Percentiles rank a stretch among this genome's conserved stretches.
Evolutionary conservation across 2,797 vertebrate species (phyloP).

Genomic region (Coranthus polyacanthus): DNA sequence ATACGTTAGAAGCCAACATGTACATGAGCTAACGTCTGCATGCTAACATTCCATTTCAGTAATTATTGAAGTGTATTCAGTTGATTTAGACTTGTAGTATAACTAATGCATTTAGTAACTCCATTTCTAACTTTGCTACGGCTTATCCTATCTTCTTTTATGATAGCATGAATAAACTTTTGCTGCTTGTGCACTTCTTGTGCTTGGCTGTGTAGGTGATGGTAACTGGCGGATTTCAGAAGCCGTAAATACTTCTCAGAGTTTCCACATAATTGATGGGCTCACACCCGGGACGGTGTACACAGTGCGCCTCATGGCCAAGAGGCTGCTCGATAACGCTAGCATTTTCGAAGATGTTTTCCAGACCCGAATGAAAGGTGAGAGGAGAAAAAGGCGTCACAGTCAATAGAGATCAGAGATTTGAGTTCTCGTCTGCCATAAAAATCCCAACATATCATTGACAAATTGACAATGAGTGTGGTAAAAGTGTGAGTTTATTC

Average conservation of each 20-base stretch:
- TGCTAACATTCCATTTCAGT: constrained; percentile 24
- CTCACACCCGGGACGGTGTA: constrained; percentile 90
- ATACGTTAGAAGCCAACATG: constrained; percentile 13
- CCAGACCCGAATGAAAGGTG: constrained; percentile 93
- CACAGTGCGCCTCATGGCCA: constrained; percentile 91
- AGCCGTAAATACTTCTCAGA: constrained; percentile 90
- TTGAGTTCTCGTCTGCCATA: constrained; percentile 8
- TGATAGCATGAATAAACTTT: constrained; percentile 33
- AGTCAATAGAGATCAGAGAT: constrained; percentile 42
- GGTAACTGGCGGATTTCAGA: constrained; percentile 89
- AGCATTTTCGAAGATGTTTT: constrained; percentile 97
- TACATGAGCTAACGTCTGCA: constrained; percentile 4
- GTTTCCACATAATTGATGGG: constrained; percentile 89
- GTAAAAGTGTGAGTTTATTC: constrained; percentile 28
- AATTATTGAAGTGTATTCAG: no score
- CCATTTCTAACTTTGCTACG: constrained; percentile 5
- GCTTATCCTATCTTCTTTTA: constrained; percentile 15
- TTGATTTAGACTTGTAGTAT: constrained; percentile 15
- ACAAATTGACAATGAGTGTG: constrained; percentile 14
- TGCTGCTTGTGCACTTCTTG: constrained; percentile 74
- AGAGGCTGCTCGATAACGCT: constrained; percentile 91
- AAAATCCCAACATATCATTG: background rate
- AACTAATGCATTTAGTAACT: constrained; percentile 7
- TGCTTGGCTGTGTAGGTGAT: constrained; percentile 90
- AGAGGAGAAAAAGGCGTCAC: constrained; percentile 69